Conservation (phyloP, 2,888 invertebrate genomes). For the Cenopis cana region DNA sequence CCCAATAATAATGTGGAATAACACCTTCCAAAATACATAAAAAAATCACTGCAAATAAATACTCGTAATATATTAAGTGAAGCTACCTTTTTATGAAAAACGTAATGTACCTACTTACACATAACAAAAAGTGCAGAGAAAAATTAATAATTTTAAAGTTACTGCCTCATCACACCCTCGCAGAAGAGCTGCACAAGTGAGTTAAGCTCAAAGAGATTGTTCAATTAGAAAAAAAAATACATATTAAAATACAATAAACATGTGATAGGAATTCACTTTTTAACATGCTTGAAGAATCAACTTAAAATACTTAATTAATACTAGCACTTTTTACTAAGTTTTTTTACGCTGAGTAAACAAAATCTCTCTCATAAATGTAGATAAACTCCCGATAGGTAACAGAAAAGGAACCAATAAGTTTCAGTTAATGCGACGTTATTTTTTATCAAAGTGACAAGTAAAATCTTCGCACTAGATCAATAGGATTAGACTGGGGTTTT, state of each 20-base stretch:
- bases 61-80: background rate
- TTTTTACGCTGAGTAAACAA: background rate
- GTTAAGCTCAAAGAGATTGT: too few relatives aligned
- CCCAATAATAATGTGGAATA: too few relatives aligned
- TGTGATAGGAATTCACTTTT: background rate
- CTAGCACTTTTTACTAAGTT: too few relatives aligned
- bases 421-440: constrained; percentile 36
- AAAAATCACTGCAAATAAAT: too few relatives aligned
- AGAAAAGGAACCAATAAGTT: constrained; percentile 26
- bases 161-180: too few relatives aligned
- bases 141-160: too few relatives aligned
- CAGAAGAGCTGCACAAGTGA: too few relatives aligned
- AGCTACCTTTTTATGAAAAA: background rate
- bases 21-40: too few relatives aligned
- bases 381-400: constrained; percentile 13
- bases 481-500: constrained; percentile 36
- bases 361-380: constrained; percentile 1
- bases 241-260: too few relatives aligned
- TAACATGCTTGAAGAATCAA: background rate
- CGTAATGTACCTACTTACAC: too few relatives aligned
- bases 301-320: background rate
- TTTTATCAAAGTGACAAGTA: constrained; percentile 41
- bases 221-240: too few relatives aligned
- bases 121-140: too few relatives aligned
- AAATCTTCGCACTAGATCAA: constrained; percentile 41